phyloP scores from a whole-genome alignment of 2,113 vertebrate genomes.

The Melanerpes aurifrons region DNA sequence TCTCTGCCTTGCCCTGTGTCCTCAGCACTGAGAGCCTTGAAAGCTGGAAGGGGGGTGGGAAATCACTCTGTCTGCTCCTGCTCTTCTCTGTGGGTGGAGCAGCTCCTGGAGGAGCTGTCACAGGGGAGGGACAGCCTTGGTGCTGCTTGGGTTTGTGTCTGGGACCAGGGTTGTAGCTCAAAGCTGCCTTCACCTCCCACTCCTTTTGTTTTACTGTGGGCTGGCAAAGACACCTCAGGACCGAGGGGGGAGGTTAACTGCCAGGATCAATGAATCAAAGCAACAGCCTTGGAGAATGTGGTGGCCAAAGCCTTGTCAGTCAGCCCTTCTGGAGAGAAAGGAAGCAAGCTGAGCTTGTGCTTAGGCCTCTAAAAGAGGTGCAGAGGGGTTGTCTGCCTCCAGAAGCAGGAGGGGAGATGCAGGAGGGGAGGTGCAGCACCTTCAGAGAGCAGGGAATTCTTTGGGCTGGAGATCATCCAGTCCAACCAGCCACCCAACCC shows the following conservation, averaged over 20 bases:
- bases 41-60: neutral
- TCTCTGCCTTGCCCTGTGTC: neutral
- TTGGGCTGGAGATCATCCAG: too few species aligned
- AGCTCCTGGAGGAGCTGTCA: neutral
- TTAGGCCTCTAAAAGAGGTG: neutral
- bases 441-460: neutral
- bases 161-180: neutral
- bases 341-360: neutral
- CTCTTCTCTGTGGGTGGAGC: neutral
- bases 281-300: neutral
- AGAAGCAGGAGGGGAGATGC: neutral
- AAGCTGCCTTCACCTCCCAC: neutral
- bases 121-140: neutral
- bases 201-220: neutral
- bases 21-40: neutral
- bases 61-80: neutral
- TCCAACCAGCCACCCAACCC: too few species aligned
- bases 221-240: neutral
- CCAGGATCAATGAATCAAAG: neutral
- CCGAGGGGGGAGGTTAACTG: accelerated
- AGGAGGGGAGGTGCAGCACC: neutral
- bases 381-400: neutral
- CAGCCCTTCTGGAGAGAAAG: neutral
- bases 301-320: neutral
- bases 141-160: neutral